phyloP scores from a whole-genome alignment of 2,888 invertebrate genomes.

The Hirudinaria manillensis region DNA sequence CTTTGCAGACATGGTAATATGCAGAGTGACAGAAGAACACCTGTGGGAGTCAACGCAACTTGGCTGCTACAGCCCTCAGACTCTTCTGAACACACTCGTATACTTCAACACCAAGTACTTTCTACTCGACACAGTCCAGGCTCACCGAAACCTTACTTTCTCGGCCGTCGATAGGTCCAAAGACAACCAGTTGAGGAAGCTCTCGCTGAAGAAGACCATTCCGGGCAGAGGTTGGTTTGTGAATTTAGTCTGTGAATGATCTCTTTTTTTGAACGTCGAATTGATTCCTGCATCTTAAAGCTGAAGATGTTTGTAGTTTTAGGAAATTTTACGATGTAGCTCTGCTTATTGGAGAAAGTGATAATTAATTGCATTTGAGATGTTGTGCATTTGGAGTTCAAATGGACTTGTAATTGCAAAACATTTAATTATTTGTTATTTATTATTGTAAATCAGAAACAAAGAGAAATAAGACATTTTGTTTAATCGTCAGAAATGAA shows the following conservation, averaged over 20 bases:
- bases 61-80: constrained; percentile 28
- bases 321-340: background rate
- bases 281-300: background rate
- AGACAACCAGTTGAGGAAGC: constrained; percentile 9
- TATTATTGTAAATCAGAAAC: too few species aligned
- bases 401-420: too few species aligned
- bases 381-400: too few species aligned
- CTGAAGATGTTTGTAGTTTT: background rate
- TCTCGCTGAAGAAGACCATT: constrained; percentile 4
- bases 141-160: constrained; percentile 24
- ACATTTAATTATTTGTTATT: too few species aligned
- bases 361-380: too few species aligned
- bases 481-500: too few species aligned
- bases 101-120: constrained; percentile 35
- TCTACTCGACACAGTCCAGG: constrained; percentile 28
- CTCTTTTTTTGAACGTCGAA: background rate
- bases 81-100: constrained; percentile 27
- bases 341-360: too few species aligned
- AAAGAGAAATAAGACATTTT: too few species aligned
- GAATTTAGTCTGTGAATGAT: background rate
- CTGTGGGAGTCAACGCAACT: constrained; percentile 32
- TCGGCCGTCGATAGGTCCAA: background rate
- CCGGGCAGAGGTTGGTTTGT: constrained; percentile 5
- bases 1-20: constrained; percentile 29
- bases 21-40: constrained; percentile 31